Conservation (phyloP, 2,113 vertebrate genomes). For the Chiloscyllium plagiosum region DNA sequence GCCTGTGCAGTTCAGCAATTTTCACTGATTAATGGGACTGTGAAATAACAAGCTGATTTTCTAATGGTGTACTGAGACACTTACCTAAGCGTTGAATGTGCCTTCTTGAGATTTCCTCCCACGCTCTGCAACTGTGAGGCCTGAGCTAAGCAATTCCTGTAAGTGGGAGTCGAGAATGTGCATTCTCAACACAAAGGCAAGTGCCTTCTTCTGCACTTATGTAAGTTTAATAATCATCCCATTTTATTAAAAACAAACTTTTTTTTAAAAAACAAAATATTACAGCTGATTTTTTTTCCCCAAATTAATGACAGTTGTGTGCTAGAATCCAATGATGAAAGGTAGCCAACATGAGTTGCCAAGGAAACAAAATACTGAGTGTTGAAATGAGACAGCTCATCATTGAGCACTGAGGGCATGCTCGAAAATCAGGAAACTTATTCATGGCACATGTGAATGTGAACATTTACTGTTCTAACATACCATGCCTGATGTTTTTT, state of each 20-base stretch:
- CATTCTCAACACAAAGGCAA: slow-evolving; percentile 6
- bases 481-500: background rate
- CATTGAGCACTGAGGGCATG: background rate
- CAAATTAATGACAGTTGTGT: background rate
- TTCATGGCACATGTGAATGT: background rate
- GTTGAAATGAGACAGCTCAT: background rate
- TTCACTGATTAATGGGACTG: background rate
- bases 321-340: background rate
- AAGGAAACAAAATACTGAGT: background rate
- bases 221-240: background rate
- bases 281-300: background rate
- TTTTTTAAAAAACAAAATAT: background rate
- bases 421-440: background rate
- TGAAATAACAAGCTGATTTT: slow-evolving; percentile 15
- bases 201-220: background rate
- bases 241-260: background rate
- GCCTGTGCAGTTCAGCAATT: background rate
- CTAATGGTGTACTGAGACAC: slow-evolving; percentile 9
- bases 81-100: slow-evolving; percentile 28
- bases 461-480: background rate
- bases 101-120: slow-evolving; percentile 32
- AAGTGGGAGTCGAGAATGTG: slow-evolving; percentile 22
- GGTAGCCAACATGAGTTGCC: background rate
- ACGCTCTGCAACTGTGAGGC: background rate
- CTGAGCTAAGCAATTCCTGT: background rate